Percentiles rank a stretch among this genome's conserved stretches.
Conservation (phyloP, 37 sponge, comb jelly and placozoan genomes). For the Chondrosia reniformis region DNA sequence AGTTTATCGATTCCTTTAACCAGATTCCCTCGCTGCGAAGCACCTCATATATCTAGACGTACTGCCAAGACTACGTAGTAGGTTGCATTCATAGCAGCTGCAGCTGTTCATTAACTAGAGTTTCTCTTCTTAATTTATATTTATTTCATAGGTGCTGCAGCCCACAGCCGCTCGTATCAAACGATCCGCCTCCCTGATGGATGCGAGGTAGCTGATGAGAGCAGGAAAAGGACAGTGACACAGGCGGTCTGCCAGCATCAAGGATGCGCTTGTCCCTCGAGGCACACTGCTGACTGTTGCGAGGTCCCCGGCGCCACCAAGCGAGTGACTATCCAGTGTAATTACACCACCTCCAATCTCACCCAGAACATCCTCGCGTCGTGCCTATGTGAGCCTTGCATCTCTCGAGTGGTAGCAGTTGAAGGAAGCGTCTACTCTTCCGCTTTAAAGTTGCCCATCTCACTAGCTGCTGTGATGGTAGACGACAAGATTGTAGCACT, state of each 20-base stretch:
- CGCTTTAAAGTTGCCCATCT: not conserved
- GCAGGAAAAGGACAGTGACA: too few species aligned
- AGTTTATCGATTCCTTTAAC: too few species aligned
- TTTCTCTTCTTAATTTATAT: too few species aligned
- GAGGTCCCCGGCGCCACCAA: not conserved
- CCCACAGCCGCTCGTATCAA: not conserved
- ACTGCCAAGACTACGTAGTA: too few species aligned
- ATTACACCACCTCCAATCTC: not conserved
- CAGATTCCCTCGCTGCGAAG: too few species aligned
- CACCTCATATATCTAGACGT: too few species aligned
- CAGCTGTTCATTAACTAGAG: too few species aligned
- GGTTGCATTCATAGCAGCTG: too few species aligned
- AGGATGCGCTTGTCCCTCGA: not conserved
- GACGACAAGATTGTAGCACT: not conserved
- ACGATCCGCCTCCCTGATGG: constrained; percentile 9
- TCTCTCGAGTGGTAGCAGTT: not conserved
- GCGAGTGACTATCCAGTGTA: not conserved
- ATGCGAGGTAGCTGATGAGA: not conserved
- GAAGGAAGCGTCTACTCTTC: not conserved
- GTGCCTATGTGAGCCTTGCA: constrained; percentile 7
- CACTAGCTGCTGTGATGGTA: constrained; percentile 4
- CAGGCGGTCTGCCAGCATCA: not conserved
- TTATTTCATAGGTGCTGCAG: not conserved
- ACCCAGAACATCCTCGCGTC: not conserved
- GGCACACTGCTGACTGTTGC: not conserved